Conservation (phyloP, 2,113 vertebrate genomes). For the Numenius arquata region DNA sequence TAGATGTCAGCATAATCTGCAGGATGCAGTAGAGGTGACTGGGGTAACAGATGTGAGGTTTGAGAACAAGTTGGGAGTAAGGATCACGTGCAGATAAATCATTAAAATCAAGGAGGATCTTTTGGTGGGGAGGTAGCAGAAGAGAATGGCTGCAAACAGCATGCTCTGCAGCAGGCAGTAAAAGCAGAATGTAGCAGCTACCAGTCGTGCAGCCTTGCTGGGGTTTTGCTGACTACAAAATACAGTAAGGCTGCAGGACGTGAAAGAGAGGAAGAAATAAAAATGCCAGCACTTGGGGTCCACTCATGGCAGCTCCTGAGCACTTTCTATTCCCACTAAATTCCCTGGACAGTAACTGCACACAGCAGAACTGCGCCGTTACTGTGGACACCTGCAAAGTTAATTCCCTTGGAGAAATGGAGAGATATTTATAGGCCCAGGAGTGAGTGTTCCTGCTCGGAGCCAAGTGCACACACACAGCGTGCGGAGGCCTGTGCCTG, state of each 20-base stretch:
- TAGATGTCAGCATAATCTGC: background rate
- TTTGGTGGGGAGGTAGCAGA: background rate
- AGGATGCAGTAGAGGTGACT: background rate
- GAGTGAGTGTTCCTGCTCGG: background rate
- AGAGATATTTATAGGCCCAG: background rate
- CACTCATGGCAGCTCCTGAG: background rate
- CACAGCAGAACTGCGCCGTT: background rate
- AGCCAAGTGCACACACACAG: background rate
- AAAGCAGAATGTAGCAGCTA: background rate
- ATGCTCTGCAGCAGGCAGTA: background rate
- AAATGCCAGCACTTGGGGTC: background rate
- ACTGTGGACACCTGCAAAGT: background rate
- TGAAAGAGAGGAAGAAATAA: background rate
- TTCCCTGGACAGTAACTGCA: background rate
- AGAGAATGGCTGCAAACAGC: background rate
- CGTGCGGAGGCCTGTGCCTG: rapidly evolving
- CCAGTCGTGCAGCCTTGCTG: background rate
- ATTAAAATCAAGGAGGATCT: background rate
- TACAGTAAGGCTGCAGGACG: background rate
- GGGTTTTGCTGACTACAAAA: background rate
- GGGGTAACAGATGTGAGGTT: background rate
- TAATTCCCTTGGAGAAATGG: background rate
- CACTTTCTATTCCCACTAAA: background rate
- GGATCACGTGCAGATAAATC: background rate
- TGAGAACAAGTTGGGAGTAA: background rate